These are phyloP conservation scores for Sitophilus oryzae DNA, from an alignment of 1,140 invertebrate genomes.

Conservation along the genomic window DNA sequence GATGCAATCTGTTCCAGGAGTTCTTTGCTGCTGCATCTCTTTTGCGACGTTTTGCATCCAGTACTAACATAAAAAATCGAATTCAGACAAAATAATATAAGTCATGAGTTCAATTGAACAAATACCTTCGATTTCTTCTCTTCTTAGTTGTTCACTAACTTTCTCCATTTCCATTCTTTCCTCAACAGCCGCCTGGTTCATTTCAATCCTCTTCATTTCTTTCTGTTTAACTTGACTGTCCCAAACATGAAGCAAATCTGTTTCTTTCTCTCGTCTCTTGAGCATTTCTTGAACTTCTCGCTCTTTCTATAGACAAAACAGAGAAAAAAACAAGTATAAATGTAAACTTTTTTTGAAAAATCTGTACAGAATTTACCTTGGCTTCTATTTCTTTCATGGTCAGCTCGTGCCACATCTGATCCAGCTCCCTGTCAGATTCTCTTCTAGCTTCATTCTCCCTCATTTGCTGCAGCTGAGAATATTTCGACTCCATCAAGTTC, in stretches of 20 bases:
- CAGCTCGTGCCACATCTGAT: conserved; percentile 39
- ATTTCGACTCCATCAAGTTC: conserved; percentile 36
- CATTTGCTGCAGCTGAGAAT: conserved; percentile 40
- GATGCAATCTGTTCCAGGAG: conserved; percentile 33
- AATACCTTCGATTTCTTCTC: conserved; percentile 35
- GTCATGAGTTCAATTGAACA: not conserved
- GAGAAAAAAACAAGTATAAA: not conserved
- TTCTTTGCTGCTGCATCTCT: conserved; percentile 30
- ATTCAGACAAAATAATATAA: not conserved
- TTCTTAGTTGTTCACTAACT: conserved; percentile 28
- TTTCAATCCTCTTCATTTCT: conserved; percentile 30
- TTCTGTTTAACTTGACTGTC: conserved; percentile 38
- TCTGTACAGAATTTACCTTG: conserved; percentile 22
- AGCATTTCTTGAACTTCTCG: conserved; percentile 36
- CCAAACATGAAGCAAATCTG: conserved; percentile 31
- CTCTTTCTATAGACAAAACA: conserved; percentile 28
- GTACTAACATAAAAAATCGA: conserved; percentile 8
- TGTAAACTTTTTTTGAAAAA: not conserved
- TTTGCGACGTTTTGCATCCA: conserved; percentile 26
- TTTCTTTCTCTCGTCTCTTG: conserved; percentile 23
- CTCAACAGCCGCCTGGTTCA: conserved; percentile 28
- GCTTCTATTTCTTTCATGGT: conserved; percentile 32
- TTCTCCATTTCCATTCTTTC: conserved; percentile 34
- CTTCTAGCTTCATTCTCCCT: conserved; percentile 39
- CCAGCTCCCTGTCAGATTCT: conserved; percentile 36